Evolutionary conservation across 2,797 vertebrate species (phyloP), one percentile per base, ranked within the genome.

Genomic region (Merluccius polli): DNA sequence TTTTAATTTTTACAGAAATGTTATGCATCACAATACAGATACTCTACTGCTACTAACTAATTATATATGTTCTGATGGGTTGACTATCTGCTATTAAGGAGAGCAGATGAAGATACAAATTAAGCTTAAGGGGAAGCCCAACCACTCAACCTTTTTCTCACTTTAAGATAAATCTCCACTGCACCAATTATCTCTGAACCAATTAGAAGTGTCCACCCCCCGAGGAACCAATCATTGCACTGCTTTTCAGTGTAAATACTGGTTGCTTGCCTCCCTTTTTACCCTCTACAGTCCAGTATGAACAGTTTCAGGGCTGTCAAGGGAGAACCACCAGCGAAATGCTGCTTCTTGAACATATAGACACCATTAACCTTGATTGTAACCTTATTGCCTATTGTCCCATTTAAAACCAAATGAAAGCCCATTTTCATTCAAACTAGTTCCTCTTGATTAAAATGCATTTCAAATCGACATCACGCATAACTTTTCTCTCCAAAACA

Each of bases 391-490:
- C 11, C 24, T 65, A 4, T 27, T 27, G 59, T 12, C 59, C 59
- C 9, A 65, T 65, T 65, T 65, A 65, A 65, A 12, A 59, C n/a
- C 52, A 59, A 59, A 59, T 24, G 21, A 59, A 59, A 21, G 21
- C 24, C 59, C 59, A 27, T 27, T 27, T 63, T 63, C 24, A 27
- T 65, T 65, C 59, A 65, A 65, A 65, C 59, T 12, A 12, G 24
- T 65, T 65, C 24, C 59, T 65, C 59, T 65, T 65, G 59, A 65
- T 65, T 65, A 65, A 4, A 65, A 65, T 65, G 59, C 59, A 27
- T 65, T 65, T 27, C 59, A 65, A n/a, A 27, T 65, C n/a, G 24
- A 65, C 59, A 24, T 27, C 59, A 12, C n/a, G 24, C n/a, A 65
- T 27, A 65, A 27, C 24, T 65, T 65, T 65, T 1, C 10, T 38